Evolutionary conservation across 1,140 invertebrate genomes (phyloP), one percentile per base, ranked within the genome.

Genomic region (Cydia splendana): DNA sequence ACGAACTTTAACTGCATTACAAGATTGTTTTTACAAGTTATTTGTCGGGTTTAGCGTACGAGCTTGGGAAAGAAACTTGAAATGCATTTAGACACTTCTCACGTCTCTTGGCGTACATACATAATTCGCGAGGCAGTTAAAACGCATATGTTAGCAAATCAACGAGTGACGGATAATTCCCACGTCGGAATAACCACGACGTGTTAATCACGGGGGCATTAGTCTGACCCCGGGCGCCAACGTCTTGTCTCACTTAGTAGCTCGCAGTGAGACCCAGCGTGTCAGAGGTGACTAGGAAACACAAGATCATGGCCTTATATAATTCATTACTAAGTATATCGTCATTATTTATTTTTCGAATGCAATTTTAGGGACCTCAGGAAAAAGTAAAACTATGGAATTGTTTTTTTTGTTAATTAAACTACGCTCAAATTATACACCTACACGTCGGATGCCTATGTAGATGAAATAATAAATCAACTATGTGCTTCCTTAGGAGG

Each of bases 81-180:
- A 62, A 62, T 62, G 57, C 57, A 62, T 62, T 62, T 62, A 62
- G 57, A 62, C 57, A 62, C 57, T 7, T 62, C 18, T 24, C 57
- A 62, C 57, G 57, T 62, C 57, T 62, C 51, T n/a, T 6, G 6
- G 51, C 3, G 15, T 18, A 7, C 51, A 53, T 53, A 53, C 51
- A 53, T 53, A 53, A 71, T 38, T 71, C 67, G 67, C 67, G 67
- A 45, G 67, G 71, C 38, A 74, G 67, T 76, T 76, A 74, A 65
- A 57, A 76, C 45, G 82, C 84, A 86, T 87, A 88, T 85, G 85
- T 83, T 78, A 81, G 79, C 81, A 85, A 88, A 89, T 85, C 80
- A 81, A 79, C 77, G 79, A 76, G 81, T 82, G 83, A 85, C 80
- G 76, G 73, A 74, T 80, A 77, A 34, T 87, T 86, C 85, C 84